A percentile compares a stretch with the other conserved stretches of the same genome.
Conservation (phyloP, 1,140 invertebrate species). For the Drosophila pachea region DNA sequence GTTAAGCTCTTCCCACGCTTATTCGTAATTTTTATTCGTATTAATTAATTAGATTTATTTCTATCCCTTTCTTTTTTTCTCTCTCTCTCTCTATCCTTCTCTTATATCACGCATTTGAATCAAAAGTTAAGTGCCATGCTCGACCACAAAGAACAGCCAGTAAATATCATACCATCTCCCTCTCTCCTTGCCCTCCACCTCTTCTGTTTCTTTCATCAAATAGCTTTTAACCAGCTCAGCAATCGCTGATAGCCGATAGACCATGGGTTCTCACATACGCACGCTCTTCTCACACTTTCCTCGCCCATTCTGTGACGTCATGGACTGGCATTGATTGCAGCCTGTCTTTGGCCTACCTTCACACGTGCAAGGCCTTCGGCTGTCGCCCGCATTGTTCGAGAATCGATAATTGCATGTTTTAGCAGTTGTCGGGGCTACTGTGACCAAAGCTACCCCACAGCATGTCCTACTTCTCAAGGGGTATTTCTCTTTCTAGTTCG, state of each 20-base stretch:
- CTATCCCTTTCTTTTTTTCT: too few relatives aligned
- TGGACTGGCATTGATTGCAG: constrained; percentile 59
- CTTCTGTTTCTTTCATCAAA: neutral
- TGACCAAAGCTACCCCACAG: constrained; percentile 10
- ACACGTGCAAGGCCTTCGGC: constrained; percentile 2
- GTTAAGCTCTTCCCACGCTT: constrained; percentile 2
- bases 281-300: constrained; percentile 11
- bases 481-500: neutral
- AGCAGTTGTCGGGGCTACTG: constrained; percentile 46
- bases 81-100: neutral
- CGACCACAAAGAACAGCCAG: neutral
- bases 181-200: too few relatives aligned
- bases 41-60: neutral
- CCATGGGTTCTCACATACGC: too few relatives aligned
- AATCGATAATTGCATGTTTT: constrained; percentile 68
- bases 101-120: neutral
- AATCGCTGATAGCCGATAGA: neutral
- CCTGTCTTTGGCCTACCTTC: constrained; percentile 28
- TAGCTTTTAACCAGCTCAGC: constrained; percentile 11
- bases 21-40: too few relatives aligned
- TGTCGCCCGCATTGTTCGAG: constrained; percentile 45
- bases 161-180: too few relatives aligned
- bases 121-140: neutral
- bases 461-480: neutral
- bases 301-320: constrained; percentile 45